Conservation (phyloP, 2,888 invertebrate genomes). For the Deroplatys truncata region DNA sequence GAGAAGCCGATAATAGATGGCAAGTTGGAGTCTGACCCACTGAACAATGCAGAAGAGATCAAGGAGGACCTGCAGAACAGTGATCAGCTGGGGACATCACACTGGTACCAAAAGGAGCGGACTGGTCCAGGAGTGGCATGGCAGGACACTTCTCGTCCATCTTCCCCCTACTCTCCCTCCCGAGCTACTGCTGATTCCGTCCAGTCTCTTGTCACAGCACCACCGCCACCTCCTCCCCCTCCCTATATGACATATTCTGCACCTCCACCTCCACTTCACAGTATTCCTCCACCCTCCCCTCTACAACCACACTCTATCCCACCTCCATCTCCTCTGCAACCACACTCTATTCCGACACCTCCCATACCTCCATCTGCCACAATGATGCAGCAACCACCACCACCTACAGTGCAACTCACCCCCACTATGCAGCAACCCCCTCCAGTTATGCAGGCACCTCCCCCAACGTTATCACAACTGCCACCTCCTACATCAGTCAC, state of each 20-base stretch:
- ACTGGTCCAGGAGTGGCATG: background rate
- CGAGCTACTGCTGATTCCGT: conserved; percentile 35
- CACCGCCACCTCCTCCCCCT: conserved; percentile 37
- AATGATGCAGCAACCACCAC: conserved; percentile 35
- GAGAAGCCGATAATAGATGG: background rate
- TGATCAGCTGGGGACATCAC: conserved; percentile 15
- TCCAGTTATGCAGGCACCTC: conserved; percentile 36
- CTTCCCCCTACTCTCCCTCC: conserved; percentile 33
- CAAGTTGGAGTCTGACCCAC: background rate
- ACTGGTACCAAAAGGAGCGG: conserved; percentile 15
- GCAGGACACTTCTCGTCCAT: conserved; percentile 11
- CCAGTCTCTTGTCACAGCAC: conserved; percentile 45
- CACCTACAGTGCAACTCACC: background rate
- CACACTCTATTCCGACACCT: conserved; percentile 43
- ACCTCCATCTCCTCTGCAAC: conserved; percentile 54
- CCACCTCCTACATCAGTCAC: conserved; percentile 22
- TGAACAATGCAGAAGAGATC: background rate
- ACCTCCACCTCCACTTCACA: conserved; percentile 41
- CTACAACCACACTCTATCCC: conserved; percentile 46
- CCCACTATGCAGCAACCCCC: conserved; percentile 31
- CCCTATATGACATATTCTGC: conserved; percentile 43
- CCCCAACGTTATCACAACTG: background rate
- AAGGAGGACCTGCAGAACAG: conserved; percentile 22
- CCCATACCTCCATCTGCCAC: conserved; percentile 38
- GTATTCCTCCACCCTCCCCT: conserved; percentile 36